Percentiles rank a stretch among this genome's conserved stretches.
These are phyloP conservation scores for Pinna nobilis DNA, from an alignment of 1,140 invertebrate genomes.

Conservation along the genomic window DNA sequence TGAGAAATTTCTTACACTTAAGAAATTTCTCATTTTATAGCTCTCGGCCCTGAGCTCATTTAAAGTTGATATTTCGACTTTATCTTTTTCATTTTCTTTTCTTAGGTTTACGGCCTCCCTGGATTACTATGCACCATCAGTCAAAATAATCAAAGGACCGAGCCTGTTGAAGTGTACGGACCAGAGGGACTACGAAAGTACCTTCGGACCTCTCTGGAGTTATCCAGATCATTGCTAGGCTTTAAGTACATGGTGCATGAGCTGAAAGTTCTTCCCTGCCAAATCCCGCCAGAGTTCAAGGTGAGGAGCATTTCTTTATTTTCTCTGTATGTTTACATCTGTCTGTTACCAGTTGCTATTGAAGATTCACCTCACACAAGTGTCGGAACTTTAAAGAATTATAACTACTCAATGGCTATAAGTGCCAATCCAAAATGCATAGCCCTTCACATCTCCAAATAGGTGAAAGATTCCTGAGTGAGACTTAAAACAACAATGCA, in stretches of 20 bases:
- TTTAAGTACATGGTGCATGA: constrained; percentile 74
- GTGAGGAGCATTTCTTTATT: constrained; percentile 34
- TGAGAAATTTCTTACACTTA: no score
- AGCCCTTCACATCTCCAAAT: no score
- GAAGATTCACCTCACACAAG: neutral
- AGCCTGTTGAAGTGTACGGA: constrained; percentile 74
- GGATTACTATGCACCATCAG: constrained; percentile 76
- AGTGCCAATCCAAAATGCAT: no score
- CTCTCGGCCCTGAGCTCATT: no score
- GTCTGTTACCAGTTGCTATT: no score
- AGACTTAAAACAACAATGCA: no score
- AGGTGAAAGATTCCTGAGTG: no score
- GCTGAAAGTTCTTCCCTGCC: constrained; percentile 64
- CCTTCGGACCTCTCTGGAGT: constrained; percentile 63
- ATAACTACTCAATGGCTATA: neutral
- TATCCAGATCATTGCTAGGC: constrained; percentile 70
- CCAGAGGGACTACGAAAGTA: constrained; percentile 72
- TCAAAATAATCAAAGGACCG: constrained; percentile 58
- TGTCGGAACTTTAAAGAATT: neutral
- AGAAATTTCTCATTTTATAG: no score
- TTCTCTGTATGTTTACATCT: neutral
- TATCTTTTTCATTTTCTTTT: neutral
- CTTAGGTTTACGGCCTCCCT: constrained; percentile 76
- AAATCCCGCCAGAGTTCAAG: constrained; percentile 67
- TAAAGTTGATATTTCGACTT: no score